Evolutionary conservation across 2,888 invertebrate species (phyloP).

Genomic region (Disparrhopalites patrizii): DNA sequence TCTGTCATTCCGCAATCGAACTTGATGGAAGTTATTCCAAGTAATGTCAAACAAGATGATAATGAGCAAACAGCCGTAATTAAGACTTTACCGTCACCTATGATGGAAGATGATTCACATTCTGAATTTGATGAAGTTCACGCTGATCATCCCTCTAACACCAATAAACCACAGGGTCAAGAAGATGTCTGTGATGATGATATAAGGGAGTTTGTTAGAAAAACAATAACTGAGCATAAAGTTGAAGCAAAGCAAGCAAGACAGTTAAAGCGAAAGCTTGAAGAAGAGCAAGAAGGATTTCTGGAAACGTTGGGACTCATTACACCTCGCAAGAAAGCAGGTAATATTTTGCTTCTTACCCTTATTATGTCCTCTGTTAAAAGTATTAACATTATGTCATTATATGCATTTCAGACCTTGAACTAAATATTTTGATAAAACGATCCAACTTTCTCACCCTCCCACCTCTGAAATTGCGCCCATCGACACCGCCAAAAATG

Average conservation of each 20-base stretch:
- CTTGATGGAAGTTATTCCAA: too few species aligned
- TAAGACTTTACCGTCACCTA: too few species aligned
- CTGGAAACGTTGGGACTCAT: conserved; percentile 38
- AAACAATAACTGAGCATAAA: conserved; percentile 36
- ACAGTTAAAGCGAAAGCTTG: conserved; percentile 23
- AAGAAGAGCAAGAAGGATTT: conserved; percentile 35
- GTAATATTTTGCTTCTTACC: too few species aligned
- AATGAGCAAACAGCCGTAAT: too few species aligned
- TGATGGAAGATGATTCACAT: too few species aligned
- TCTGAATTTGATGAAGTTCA: too few species aligned
- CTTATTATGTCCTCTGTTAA: too few species aligned
- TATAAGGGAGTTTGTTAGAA: conserved; percentile 32
- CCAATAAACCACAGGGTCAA: too few species aligned
- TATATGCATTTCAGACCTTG: conserved; percentile 35
- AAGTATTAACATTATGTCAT: not conserved
- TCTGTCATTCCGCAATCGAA: too few species aligned
- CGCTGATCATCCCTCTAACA: too few species aligned
- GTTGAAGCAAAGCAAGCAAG: conserved; percentile 27
- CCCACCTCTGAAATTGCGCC: conserved; percentile 38
- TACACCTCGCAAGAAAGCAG: conserved; percentile 37
- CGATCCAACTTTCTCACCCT: conserved; percentile 38
- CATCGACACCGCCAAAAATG: conserved; percentile 22
- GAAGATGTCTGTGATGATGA: too few species aligned
- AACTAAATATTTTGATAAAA: conserved; percentile 39
- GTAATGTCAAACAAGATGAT: too few species aligned